phyloP scores from a whole-genome alignment of 2,797 vertebrate species.

The Meda fulgida region DNA sequence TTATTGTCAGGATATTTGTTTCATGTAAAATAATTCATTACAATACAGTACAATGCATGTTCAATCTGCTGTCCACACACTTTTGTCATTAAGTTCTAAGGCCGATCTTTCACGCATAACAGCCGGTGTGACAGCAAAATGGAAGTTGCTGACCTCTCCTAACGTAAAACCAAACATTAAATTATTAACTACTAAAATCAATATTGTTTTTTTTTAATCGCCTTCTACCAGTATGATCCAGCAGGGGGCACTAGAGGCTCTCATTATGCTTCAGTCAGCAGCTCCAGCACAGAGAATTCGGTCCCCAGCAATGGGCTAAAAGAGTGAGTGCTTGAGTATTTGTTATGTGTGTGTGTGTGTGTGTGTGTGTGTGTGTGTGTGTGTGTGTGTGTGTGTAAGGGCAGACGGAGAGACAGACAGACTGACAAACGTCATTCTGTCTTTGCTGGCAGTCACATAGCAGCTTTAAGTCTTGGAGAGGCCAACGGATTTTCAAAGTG shows the following conservation, averaged over 20 bases:
- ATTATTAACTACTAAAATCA: slow-evolving; percentile 83
- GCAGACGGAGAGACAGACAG: slow-evolving; percentile 53
- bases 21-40: slow-evolving; percentile 99
- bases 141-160: slow-evolving; percentile 75
- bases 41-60: slow-evolving; percentile 99
- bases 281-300: slow-evolving; percentile 69
- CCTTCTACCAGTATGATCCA: slow-evolving; percentile 69
- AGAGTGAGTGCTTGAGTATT: slow-evolving; percentile 47
- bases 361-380: slow-evolving; percentile 33
- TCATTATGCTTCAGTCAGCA: slow-evolving; percentile 75
- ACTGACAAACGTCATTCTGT: slow-evolving; percentile 70
- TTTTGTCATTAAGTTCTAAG: slow-evolving; percentile 87
- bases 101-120: slow-evolving; percentile 87
- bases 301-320: slow-evolving; percentile 70
- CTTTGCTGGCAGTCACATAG: slow-evolving; percentile 81
- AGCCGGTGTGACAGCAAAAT: slow-evolving; percentile 79
- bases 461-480: slow-evolving; percentile 80
- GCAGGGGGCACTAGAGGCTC: slow-evolving; percentile 69
- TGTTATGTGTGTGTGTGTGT: slow-evolving; percentile 46
- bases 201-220: slow-evolving; percentile 72
- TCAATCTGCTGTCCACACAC: slow-evolving; percentile 83
- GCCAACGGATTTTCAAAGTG: slow-evolving; percentile 59
- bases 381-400: slow-evolving; percentile 46
- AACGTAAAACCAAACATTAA: slow-evolving; percentile 79
- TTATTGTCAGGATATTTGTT: slow-evolving; percentile 98